Conservation (phyloP, 1,140 invertebrate species). For the Procambarus clarkii region DNA sequence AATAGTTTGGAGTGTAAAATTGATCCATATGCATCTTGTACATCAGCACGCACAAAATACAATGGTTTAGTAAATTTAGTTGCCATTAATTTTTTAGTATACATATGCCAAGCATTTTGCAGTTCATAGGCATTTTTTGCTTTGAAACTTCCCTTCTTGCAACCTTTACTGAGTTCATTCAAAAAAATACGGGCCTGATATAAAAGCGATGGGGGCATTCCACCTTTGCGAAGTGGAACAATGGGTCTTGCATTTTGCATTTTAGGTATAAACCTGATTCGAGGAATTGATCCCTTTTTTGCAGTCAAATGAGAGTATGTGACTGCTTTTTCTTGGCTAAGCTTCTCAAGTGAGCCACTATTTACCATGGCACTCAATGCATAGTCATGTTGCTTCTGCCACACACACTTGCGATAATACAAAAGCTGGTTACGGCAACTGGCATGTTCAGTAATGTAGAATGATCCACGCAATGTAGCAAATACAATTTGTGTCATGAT, state of each 20-base stretch:
- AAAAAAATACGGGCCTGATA: neutral
- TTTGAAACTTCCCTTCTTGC: neutral
- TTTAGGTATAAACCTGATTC: neutral
- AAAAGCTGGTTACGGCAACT: neutral
- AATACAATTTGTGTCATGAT: neutral
- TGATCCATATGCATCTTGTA: neutral
- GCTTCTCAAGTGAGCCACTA: neutral
- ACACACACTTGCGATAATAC: neutral
- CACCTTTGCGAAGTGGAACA: neutral
- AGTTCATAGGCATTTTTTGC: neutral
- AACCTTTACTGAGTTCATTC: neutral
- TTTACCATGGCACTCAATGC: neutral
- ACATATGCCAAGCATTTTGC: neutral
- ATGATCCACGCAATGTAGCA: neutral
- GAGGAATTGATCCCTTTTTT: neutral
- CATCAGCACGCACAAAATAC: neutral
- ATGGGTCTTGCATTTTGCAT: neutral
- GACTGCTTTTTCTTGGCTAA: neutral
- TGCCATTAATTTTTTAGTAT: neutral
- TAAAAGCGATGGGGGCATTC: neutral
- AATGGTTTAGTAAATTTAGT: neutral
- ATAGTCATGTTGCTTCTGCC: neutral
- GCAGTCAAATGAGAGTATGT: neutral
- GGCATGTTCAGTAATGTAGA: neutral
- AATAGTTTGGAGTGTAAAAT: neutral